Percentiles rank a stretch among this genome's conserved stretches.
phyloP scores from a whole-genome alignment of 2,888 invertebrate genomes.

The Opisthograptis luteolata region DNA sequence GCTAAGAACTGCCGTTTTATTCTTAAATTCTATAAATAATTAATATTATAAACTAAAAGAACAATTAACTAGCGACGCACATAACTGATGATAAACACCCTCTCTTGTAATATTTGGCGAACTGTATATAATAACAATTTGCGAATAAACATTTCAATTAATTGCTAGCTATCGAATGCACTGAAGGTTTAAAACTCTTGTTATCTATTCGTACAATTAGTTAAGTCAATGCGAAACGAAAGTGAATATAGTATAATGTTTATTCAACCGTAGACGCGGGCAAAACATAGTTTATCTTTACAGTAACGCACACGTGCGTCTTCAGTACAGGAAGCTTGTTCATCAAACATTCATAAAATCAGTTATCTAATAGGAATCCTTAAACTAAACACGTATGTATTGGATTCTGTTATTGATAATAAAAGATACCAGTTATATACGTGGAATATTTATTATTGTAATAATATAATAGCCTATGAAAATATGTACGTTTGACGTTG shows the following conservation, averaged over 20 bases:
- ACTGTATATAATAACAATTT: conserved; percentile 77
- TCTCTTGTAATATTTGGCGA: conserved; percentile 77
- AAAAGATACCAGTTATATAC: conserved; percentile 14
- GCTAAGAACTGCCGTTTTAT: conserved; percentile 43
- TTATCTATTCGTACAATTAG: conserved; percentile 35
- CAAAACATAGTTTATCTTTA: conserved; percentile 3
- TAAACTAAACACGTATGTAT: conserved; percentile 12
- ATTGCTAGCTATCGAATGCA: conserved; percentile 48
- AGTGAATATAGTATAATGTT: conserved; percentile 1
- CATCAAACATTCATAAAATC: conserved; percentile 23
- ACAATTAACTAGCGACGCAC: conserved; percentile 69
- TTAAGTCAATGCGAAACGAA: conserved; percentile 27
- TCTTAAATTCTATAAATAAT: conserved; percentile 50
- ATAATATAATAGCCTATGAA: conserved; percentile 25
- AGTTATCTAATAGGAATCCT: conserved; percentile 11
- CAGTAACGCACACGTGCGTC: neutral
- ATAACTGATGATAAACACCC: conserved; percentile 70
- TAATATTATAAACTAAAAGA: conserved; percentile 53
- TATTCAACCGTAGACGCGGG: conserved; percentile 30
- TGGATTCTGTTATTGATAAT: conserved; percentile 2
- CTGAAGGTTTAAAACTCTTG: conserved; percentile 35
- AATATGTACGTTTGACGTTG: conserved; percentile 15
- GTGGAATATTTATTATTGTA: conserved; percentile 33
- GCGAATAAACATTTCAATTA: conserved; percentile 58
- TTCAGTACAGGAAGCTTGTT: conserved; percentile 18